phyloP scores from a whole-genome alignment of 2,113 vertebrate species.

The Myotis davidii region DNA sequence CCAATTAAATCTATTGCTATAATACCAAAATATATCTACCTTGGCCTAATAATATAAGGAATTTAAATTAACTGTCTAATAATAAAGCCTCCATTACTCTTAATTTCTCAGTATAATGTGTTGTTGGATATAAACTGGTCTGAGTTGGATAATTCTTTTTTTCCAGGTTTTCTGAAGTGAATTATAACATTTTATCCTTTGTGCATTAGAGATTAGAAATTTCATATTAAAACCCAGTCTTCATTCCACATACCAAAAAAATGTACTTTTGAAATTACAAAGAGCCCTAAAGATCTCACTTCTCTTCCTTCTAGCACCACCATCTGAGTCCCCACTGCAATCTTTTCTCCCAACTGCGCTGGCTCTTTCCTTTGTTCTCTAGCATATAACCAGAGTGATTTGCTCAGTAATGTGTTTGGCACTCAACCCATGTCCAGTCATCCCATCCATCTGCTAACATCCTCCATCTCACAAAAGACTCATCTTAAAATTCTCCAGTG shows the following conservation, averaged over 20 bases:
- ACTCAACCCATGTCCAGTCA: not conserved
- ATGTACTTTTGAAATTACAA: not conserved
- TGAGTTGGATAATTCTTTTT: not conserved
- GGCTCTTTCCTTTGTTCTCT: not conserved
- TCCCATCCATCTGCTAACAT: not conserved
- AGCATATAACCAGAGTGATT: not conserved
- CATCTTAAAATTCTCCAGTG: not conserved
- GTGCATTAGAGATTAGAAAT: not conserved
- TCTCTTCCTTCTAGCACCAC: not conserved
- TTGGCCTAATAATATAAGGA: conserved; percentile 2
- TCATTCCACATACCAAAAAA: not conserved
- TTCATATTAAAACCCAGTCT: conserved; percentile 19
- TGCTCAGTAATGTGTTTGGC: not conserved
- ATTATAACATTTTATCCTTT: not conserved
- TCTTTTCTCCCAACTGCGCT: not conserved
- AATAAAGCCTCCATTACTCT: conserved; percentile 25
- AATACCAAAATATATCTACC: conserved; percentile 11
- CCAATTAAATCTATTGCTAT: conserved; percentile 17
- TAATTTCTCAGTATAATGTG: conserved; percentile 35
- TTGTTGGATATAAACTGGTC: not conserved
- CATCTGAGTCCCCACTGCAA: not conserved
- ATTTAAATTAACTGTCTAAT: conserved; percentile 41
- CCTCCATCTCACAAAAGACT: not conserved
- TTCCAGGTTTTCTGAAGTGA: conserved; percentile 30
- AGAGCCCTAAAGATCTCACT: not conserved